These are phyloP conservation scores for Setophaga petechia DNA, from an alignment of 2,113 vertebrate species.

Conservation along the genomic window DNA sequence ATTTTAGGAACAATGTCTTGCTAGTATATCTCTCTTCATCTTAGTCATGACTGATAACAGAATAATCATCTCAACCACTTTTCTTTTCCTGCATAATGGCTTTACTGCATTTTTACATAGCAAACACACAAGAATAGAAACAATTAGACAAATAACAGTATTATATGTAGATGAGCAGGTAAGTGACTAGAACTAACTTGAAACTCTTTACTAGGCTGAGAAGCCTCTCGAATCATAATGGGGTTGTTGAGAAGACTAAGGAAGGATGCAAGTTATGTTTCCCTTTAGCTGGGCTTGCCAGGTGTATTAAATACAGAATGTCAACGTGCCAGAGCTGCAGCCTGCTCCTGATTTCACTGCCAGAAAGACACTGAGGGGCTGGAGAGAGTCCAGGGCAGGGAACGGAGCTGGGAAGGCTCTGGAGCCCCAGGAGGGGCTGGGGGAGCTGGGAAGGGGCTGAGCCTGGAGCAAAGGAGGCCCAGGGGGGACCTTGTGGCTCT, in stretches of 20 bases:
- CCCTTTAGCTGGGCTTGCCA: background rate
- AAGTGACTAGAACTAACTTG: background rate
- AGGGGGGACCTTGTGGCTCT: background rate
- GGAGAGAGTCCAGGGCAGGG: accelerated
- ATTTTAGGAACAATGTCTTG: constrained; percentile 69
- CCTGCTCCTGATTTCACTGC: background rate
- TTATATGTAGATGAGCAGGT: constrained; percentile 33
- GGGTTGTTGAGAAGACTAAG: background rate
- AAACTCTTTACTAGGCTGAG: background rate
- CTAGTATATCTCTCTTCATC: constrained; percentile 61
- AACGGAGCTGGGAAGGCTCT: accelerated
- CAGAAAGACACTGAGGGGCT: background rate
- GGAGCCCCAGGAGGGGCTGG: accelerated
- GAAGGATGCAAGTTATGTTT: background rate
- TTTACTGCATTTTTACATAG: constrained; percentile 49
- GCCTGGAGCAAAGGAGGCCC: background rate
- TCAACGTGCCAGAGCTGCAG: accelerated
- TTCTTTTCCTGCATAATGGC: constrained; percentile 47
- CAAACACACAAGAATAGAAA: constrained; percentile 59
- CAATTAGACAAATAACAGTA: constrained; percentile 58
- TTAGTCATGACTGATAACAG: constrained; percentile 73
- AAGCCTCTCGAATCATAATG: background rate
- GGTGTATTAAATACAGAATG: background rate
- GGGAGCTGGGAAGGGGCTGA: background rate
- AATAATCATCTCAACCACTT: constrained; percentile 60